A percentile compares a stretch with the other conserved stretches of the same genome.
Evolutionary conservation across 2,888 invertebrate species (phyloP).

Genomic region (Pasiphila rectangulata): DNA sequence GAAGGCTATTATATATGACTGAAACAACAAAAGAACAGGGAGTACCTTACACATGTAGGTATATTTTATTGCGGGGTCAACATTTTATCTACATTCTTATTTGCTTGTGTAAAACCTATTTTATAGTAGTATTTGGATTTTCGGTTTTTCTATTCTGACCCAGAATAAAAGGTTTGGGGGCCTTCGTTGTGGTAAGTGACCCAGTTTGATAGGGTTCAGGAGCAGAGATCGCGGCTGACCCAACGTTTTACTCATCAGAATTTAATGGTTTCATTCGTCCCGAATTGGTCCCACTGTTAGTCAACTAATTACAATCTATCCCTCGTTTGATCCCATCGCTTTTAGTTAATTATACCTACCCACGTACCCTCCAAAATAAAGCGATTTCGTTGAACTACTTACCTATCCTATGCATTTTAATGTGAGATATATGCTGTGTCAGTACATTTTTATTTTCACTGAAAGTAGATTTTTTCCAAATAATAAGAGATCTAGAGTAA

Average conservation of each 20-base stretch:
- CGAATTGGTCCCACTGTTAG: constrained; percentile 41
- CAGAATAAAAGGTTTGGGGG: constrained; percentile 38
- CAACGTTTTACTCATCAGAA: constrained; percentile 52
- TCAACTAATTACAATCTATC: constrained; percentile 58
- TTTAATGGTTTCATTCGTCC: constrained; percentile 55
- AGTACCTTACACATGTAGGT: constrained; percentile 27
- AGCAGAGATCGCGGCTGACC: constrained; percentile 33
- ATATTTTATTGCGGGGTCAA: constrained; percentile 33
- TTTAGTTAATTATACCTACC: constrained; percentile 25
- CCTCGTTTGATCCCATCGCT: constrained; percentile 35
- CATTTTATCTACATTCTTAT: constrained; percentile 30
- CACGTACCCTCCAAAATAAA: constrained; percentile 1
- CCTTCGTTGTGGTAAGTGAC: constrained; percentile 45
- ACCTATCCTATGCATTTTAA: neutral
- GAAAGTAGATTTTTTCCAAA: too few species aligned
- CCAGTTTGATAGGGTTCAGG: constrained; percentile 43
- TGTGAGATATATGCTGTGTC: neutral
- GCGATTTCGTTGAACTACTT: neutral
- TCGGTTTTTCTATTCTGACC: constrained; percentile 33
- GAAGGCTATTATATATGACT: constrained; percentile 37
- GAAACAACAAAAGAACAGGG: constrained; percentile 39
- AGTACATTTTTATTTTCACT: too few species aligned
- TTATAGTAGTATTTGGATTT: constrained; percentile 28
- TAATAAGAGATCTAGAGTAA: too few species aligned
- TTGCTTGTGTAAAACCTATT: constrained; percentile 28